A percentile compares a stretch with the other conserved stretches of the same genome.
Evolutionary conservation across 1,140 invertebrate species (phyloP).

Genomic region (Sinonovacula constricta): DNA sequence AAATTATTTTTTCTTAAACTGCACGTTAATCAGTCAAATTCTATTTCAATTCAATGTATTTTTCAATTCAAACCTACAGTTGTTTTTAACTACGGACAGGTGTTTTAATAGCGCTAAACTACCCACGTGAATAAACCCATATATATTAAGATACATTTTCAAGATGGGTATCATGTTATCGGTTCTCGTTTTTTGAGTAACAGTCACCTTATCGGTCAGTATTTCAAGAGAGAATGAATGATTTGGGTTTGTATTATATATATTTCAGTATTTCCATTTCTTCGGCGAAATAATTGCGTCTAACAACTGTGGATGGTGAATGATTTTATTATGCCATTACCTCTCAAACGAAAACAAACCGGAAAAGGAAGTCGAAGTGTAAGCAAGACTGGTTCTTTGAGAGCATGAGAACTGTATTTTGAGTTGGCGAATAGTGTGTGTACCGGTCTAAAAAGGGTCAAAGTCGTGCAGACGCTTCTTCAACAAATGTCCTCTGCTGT

Average conservation of each 20-base stretch:
- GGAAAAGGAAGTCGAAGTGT: slow-evolving; percentile 54
- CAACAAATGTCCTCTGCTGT: too few species aligned
- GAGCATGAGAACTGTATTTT: too few species aligned
- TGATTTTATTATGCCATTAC: slow-evolving; percentile 4
- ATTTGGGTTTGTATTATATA: neutral
- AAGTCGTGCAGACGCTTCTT: too few species aligned
- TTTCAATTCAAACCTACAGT: too few species aligned
- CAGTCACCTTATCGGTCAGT: neutral
- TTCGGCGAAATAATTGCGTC: neutral
- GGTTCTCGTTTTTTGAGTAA: neutral
- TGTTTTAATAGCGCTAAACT: too few species aligned
- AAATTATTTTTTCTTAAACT: too few species aligned
- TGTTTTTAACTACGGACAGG: too few species aligned
- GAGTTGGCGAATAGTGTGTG: too few species aligned
- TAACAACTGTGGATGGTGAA: neutral
- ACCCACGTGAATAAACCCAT: neutral
- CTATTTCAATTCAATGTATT: too few species aligned
- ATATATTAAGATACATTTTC: neutral
- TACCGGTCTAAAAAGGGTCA: too few species aligned
- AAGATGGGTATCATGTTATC: neutral
- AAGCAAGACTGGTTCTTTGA: too few species aligned
- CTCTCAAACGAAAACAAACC: slow-evolving; percentile 45
- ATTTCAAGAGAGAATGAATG: neutral
- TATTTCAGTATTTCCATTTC: neutral
- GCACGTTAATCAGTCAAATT: too few species aligned